Evolutionary conservation across 1,140 invertebrate species (phyloP).

Genomic region (Bicyclus anynana): DNA sequence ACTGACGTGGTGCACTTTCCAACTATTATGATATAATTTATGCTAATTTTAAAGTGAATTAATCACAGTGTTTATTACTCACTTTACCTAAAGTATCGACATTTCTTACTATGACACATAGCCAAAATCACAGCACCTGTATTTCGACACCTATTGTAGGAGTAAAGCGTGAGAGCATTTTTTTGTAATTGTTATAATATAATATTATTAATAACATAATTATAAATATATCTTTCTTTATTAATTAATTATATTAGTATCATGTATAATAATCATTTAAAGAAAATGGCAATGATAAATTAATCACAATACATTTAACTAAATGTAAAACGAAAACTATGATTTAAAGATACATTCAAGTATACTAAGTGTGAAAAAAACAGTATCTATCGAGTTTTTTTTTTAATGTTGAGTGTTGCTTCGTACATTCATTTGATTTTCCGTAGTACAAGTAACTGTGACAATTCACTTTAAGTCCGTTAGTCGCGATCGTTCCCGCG

Average conservation of each 20-base stretch:
- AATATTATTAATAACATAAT: background rate
- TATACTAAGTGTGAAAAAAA: too few relatives aligned
- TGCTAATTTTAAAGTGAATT: constrained; percentile 37
- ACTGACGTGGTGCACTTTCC: constrained; percentile 8
- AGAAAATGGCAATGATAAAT: too few relatives aligned
- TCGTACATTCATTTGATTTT: background rate
- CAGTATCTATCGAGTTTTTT: background rate
- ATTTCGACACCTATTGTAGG: too few relatives aligned
- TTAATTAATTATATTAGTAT: too few relatives aligned
- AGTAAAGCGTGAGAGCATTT: too few relatives aligned
- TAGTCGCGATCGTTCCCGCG: constrained; percentile 23
- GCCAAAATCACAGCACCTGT: too few relatives aligned
- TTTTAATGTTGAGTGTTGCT: background rate
- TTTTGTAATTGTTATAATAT: background rate
- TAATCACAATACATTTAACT: too few relatives aligned
- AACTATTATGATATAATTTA: constrained; percentile 35
- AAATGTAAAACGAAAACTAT: too few relatives aligned
- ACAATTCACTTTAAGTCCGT: constrained; percentile 1
- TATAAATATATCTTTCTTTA: too few relatives aligned
- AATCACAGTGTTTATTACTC: background rate
- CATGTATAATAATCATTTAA: too few relatives aligned
- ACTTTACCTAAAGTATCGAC: background rate
- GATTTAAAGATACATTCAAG: too few relatives aligned
- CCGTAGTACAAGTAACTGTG: background rate
- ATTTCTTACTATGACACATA: background rate